Evolutionary conservation across 2,888 invertebrate species (phyloP).

Genomic region (Trissonchulus sp.): DNA sequence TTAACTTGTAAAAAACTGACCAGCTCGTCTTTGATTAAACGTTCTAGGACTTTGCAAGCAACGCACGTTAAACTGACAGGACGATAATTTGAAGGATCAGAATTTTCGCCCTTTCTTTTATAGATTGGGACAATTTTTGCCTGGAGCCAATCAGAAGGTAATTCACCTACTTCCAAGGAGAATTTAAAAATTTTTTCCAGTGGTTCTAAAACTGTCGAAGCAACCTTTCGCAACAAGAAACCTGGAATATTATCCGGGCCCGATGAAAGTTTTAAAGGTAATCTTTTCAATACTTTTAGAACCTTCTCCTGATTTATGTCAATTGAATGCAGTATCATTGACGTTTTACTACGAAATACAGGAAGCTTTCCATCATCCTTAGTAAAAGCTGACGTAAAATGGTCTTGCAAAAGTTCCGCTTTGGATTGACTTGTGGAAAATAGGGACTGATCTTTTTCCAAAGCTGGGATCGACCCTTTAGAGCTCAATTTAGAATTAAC

Average conservation of each 20-base stretch:
- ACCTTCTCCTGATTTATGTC: not conserved
- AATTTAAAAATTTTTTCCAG: not conserved
- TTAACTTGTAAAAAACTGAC: conserved; percentile 12
- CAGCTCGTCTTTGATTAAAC: conserved; percentile 12
- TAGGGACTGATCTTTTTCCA: not conserved
- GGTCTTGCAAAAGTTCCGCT: not conserved
- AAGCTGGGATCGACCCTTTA: not conserved
- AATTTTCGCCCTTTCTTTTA: conserved; percentile 9
- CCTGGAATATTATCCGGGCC: conserved; percentile 3
- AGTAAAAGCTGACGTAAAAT: not conserved
- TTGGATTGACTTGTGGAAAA: not conserved
- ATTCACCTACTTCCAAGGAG: not conserved
- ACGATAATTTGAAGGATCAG: conserved; percentile 14
- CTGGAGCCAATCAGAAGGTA: not conserved
- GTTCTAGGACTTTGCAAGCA: conserved; percentile 16
- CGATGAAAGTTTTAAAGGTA: conserved; percentile 13
- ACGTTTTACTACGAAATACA: not conserved
- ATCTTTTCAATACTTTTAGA: not conserved
- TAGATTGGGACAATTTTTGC: conserved; percentile 12
- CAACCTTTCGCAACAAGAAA: conserved; percentile 11
- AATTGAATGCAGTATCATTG: not conserved
- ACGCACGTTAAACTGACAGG: conserved; percentile 1
- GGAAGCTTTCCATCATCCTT: not conserved
- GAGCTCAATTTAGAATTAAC: conserved; percentile 8
- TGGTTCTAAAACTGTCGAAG: not conserved